Base-by-base conservation (phyloP, 2,797 vertebrate genomes). In the Platyrinchus mystaceus region DNA sequence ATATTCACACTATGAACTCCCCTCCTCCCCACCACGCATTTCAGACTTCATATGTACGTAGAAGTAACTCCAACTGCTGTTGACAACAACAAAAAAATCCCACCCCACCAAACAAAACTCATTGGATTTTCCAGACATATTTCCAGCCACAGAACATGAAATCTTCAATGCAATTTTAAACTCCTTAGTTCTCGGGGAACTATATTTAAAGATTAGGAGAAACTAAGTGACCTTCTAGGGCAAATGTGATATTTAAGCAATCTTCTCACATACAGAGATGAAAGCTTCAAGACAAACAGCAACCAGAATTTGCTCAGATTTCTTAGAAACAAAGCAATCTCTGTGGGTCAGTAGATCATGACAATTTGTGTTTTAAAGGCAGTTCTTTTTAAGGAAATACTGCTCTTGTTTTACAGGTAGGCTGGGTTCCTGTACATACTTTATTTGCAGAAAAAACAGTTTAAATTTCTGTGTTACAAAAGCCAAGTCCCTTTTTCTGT, bases 41-140 rank as follows among this genome's bases (percentile, higher is more conserved):
- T 69, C 58, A 63, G 62, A n/a, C 10, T 67, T 68, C 16, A 39
- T 21, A 24, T 27, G 20, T 16, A 66, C 0, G 0, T 5, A n/a
- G 4, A 67, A 70, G 5, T 46, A 88, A 67, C 47, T 85, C 13
- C 43, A 63, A 14, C 36, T 83, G 34, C 16, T 55, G 23, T 39
- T 23, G 37, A 36, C 32, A 59, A 12, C 5, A 52, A 52, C 1
- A 59, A 36, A 47, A 43, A 36, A 47, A n/a, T 6, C 1, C 2
- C 3, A 34, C 9, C 3, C 27, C 41, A 60, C 34, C 2, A 1
- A 46, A 27, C 46, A 76, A 41, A 89, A 52, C n/a, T 27, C 19
- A 43, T 1, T 21, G 20, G n/a, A 59, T 79, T 94, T 91, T 56
- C 62, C 50, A 64, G 58, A 46, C 10, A 34, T 10, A 46, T 84